Evolutionary conservation across 2,888 invertebrate species (phyloP), one percentile per base, ranked within the genome.

Genomic region (Eupithecia abbreviata): DNA sequence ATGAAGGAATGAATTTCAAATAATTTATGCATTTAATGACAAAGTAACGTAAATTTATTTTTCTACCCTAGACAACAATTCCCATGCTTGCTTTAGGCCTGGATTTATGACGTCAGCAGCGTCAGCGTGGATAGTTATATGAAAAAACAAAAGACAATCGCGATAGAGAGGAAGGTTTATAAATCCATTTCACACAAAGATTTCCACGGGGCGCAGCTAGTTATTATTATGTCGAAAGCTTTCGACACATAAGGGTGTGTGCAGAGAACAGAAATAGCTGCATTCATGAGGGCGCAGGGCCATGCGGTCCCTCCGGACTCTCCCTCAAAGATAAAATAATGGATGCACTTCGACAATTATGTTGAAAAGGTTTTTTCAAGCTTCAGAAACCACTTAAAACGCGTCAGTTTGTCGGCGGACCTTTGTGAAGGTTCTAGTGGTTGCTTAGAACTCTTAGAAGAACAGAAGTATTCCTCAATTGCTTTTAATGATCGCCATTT

Each of bases 341-440:
- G 71, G 58, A 72, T 75, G 72, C 72, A 75, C 71, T 75, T 55
- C 55, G 66, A 55, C 30, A 75, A 75, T 75, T 75, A 72, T 49
- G 68, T 69, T 72, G 12, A 47, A 47, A 72, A 69, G 47, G 47
- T 69, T 68, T 68, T 67, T 73, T 68, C 45, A 73, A 66, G 66
- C 62, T 66, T 47, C 2, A 67, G 15, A 43, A 55, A 47, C 42
- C 69, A 58, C 69, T 62, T 45, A 43, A 42, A 42, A 51, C 4
- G 6, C 67, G 6, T 51, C 18, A 43, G 47, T 43, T 65, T 43
- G 55, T 67, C 58, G 73, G 58, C 62, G 41, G 65, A 15, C 62
- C 18, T 71, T 71, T 71, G n/a, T 68, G n/a, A n/a, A n/a, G 18
- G 47, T 30, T 30, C 18, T 58, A 58, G 30, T 47, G 18, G n/a